A percentile compares a stretch with the other conserved stretches of the same genome.
Conservation (phyloP, 1,140 invertebrate genomes). For the Trialeurodes vaporariorum region DNA sequence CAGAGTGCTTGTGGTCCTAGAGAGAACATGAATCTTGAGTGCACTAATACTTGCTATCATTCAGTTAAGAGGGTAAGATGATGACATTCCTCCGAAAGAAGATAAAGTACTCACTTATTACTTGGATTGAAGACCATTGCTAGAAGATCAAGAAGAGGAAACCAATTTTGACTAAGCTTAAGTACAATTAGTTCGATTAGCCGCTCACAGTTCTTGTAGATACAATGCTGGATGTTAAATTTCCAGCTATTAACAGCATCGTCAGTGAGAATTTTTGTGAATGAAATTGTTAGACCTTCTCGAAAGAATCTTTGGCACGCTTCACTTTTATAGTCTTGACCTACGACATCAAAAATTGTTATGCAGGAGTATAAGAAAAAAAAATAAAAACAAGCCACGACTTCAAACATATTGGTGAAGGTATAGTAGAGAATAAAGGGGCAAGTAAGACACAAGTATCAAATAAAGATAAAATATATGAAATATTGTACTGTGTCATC, state of each 20-base stretch:
- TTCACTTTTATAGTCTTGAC: slow-evolving; percentile 76
- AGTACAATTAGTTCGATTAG: slow-evolving; percentile 83
- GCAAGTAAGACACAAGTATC: no score
- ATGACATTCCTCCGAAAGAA: no score
- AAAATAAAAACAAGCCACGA: no score
- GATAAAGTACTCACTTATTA: slow-evolving; percentile 71
- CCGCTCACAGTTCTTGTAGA: slow-evolving; percentile 83
- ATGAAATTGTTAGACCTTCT: slow-evolving; percentile 87
- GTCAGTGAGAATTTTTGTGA: slow-evolving; percentile 96
- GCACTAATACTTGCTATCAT: no score
- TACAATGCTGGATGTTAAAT: slow-evolving; percentile 90
- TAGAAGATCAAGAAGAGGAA: slow-evolving; percentile 80
- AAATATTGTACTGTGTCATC: no score
- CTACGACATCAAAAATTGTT: slow-evolving; percentile 37
- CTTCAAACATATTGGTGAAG: no score
- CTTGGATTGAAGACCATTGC: slow-evolving; percentile 87
- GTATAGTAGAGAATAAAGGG: no score
- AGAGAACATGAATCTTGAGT: no score
- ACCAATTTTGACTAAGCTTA: slow-evolving; percentile 86
- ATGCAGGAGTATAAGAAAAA: slow-evolving; percentile 14
- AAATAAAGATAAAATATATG: no score
- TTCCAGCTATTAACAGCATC: slow-evolving; percentile 97
- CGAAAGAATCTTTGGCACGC: slow-evolving; percentile 90
- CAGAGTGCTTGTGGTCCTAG: no score
- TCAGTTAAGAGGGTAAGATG: no score